A percentile compares a stretch with the other conserved stretches of the same genome.
These are phyloP conservation scores for Protaetia brevitarsis DNA, from an alignment of 1,140 invertebrate species.

Conservation along the genomic window DNA sequence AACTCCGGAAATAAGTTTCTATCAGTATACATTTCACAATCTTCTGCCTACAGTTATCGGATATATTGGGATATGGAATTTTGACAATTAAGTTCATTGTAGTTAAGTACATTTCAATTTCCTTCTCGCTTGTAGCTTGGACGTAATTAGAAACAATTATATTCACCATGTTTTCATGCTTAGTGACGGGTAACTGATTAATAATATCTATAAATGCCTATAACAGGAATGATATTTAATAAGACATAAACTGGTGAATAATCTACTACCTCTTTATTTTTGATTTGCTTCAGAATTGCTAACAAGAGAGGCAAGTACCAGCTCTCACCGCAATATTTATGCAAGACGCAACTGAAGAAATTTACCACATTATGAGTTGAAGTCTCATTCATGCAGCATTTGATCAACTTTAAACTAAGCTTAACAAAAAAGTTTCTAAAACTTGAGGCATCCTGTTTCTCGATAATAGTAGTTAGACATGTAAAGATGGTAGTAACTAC, in stretches of 20 bases:
- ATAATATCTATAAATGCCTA: background rate
- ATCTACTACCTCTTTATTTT: background rate
- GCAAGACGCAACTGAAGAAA: background rate
- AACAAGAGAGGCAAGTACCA: background rate
- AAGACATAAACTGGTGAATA: background rate
- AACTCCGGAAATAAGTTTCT: background rate
- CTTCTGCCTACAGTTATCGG: background rate
- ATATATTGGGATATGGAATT: background rate
- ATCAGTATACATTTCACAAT: background rate
- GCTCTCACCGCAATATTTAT: background rate
- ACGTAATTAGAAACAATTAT: background rate
- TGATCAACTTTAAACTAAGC: background rate
- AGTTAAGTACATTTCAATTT: background rate
- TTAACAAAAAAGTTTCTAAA: background rate
- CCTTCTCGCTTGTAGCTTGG: background rate
- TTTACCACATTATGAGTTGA: background rate
- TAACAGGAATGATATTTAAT: background rate
- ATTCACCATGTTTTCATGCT: background rate
- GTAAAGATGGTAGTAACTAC: background rate
- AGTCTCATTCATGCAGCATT: background rate
- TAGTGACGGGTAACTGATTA: background rate
- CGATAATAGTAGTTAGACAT: background rate
- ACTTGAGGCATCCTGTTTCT: background rate
- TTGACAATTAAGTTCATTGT: background rate
- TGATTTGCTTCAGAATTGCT: background rate